Percentiles rank a stretch among this genome's conserved stretches.
phyloP scores from a whole-genome alignment of 2,888 invertebrate genomes.

The Silvanus unidentatus region DNA sequence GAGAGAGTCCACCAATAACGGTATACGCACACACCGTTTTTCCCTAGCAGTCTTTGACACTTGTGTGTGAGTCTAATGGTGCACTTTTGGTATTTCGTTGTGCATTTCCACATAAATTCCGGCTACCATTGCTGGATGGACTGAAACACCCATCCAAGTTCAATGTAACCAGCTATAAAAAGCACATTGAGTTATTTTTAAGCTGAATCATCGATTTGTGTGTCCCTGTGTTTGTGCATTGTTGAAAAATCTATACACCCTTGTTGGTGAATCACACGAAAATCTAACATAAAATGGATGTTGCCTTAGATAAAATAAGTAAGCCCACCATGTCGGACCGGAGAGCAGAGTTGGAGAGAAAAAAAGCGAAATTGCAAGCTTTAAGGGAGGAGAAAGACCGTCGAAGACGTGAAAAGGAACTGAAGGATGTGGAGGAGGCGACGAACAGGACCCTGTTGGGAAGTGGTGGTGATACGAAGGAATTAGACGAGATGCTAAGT shows the following conservation, averaged over 20 bases:
- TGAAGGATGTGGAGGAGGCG: constrained; percentile 76
- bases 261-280: constrained; percentile 2
- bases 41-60: too few relatives aligned
- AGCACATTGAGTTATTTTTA: neutral
- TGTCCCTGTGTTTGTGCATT: neutral
- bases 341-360: constrained; percentile 87
- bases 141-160: too few relatives aligned
- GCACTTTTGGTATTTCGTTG: too few relatives aligned
- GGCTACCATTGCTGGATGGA: too few relatives aligned
- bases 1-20: too few relatives aligned
- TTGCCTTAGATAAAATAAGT: constrained; percentile 26
- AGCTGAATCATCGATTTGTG: constrained; percentile 3
- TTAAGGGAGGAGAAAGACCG: constrained; percentile 86
- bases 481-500: constrained; percentile 80
- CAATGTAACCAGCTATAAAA: too few relatives aligned
- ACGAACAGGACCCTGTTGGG: constrained; percentile 46
- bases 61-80: too few relatives aligned
- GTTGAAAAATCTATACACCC: constrained; percentile 1
- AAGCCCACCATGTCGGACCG: constrained; percentile 68
- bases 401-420: constrained; percentile 76
- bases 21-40: too few relatives aligned
- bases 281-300: constrained; percentile 26
- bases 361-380: constrained; percentile 86
- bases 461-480: constrained; percentile 52
- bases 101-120: too few relatives aligned